Percentiles rank a stretch among this genome's conserved stretches.
Evolutionary conservation across 2,888 invertebrate genomes (phyloP).

Genomic region (Sylvicola fuscatus): DNA sequence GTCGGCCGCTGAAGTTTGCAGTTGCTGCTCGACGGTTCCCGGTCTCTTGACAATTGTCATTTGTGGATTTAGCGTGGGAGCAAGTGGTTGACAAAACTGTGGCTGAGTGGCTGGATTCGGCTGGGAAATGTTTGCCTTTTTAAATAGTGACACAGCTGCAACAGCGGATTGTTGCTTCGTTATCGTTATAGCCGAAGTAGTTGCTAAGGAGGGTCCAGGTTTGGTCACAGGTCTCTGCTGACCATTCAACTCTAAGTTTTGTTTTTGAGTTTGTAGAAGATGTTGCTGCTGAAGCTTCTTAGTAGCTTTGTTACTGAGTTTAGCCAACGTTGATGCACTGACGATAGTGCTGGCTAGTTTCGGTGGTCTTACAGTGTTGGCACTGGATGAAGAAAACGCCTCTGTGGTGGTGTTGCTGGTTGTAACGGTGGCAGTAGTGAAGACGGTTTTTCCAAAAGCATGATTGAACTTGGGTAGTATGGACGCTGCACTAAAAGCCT

Average conservation of each 20-base stretch:
- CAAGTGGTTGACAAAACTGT: background rate
- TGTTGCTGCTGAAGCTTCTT: background rate
- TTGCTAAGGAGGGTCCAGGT: background rate
- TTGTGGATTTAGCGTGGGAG: background rate
- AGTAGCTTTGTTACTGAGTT: background rate
- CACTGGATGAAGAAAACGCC: background rate
- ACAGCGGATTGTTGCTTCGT: too few relatives aligned
- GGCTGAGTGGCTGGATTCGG: background rate
- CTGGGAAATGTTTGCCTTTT: conserved; percentile 2
- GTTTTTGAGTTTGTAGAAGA: background rate
- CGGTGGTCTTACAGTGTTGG: background rate
- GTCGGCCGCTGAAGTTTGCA: too few relatives aligned
- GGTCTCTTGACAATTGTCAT: background rate
- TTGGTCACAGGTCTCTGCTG: background rate
- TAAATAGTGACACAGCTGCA: background rate
- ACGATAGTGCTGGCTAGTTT: background rate
- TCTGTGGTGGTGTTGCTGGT: background rate
- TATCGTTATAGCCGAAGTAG: background rate
- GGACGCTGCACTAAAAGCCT: background rate
- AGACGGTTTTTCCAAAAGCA: conserved; percentile 54
- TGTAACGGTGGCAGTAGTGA: conserved; percentile 16
- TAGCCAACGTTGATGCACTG: background rate
- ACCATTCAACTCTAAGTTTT: background rate
- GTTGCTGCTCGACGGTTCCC: too few relatives aligned
- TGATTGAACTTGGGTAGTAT: conserved; percentile 54